Evolutionary conservation across 2,888 invertebrate genomes (phyloP).

Genomic region (Andrena haemorrhoa): DNA sequence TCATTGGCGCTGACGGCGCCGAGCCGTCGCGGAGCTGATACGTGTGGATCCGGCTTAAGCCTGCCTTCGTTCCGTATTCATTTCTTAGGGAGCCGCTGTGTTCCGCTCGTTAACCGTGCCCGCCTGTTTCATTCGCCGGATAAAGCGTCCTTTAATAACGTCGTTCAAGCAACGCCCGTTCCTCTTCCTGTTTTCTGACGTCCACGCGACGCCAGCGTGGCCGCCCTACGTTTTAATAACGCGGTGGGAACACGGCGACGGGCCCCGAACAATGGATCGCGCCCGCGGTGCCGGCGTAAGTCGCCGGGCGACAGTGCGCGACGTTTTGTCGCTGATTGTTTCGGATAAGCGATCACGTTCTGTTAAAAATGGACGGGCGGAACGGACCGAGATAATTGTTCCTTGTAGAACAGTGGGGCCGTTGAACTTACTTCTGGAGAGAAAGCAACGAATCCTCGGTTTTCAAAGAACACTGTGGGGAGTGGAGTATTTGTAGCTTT

Average conservation of each 20-base stretch:
- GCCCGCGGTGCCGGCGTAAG: neutral
- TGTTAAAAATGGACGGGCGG: too few relatives aligned
- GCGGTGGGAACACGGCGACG: neutral
- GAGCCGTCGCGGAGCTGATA: too few relatives aligned
- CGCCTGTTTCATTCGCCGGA: slow-evolving; percentile 9
- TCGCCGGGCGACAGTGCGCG: neutral
- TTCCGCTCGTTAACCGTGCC: slow-evolving; percentile 18
- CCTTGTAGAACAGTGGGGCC: neutral
- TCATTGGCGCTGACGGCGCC: too few relatives aligned
- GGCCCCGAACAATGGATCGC: slow-evolving; percentile 1
- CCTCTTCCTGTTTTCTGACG: neutral
- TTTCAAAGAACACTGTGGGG: neutral
- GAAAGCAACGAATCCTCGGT: neutral
- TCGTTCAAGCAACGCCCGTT: slow-evolving; percentile 15
- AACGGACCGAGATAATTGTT: neutral
- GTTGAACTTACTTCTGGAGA: neutral
- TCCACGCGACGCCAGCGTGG: neutral
- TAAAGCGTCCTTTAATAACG: slow-evolving; percentile 15
- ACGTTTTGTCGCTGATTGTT: slow-evolving; percentile 1
- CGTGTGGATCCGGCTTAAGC: neutral
- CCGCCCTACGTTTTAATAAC: neutral
- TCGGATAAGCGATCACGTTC: neutral
- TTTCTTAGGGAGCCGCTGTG: neutral
- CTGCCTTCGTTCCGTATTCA: slow-evolving; percentile 3
- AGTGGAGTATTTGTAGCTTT: too few relatives aligned